Base-by-base conservation (phyloP, 1,140 invertebrate genomes). In the Arion vulgaris region DNA sequence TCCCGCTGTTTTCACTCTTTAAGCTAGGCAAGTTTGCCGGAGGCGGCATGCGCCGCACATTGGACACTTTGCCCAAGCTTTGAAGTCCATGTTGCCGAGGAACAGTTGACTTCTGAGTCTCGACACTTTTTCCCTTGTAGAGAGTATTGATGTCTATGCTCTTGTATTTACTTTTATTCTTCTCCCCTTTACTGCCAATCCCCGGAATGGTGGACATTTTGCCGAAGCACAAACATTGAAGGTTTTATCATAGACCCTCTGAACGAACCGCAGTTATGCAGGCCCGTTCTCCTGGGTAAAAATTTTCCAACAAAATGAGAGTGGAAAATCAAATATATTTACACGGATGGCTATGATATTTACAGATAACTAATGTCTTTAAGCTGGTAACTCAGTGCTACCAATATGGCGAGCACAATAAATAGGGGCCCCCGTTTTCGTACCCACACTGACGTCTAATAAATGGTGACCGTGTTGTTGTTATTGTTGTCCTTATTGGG, bases 71-170 rank as follows among this genome's bases (percentile, higher is more conserved):
- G 94, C 97, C 97, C 95, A 99, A 95, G 94, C 95, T 97, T 96
- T 98, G 97, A 95, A 98, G 96, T 95, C 97, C 97, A 98, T 98
- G 97, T 96, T 98, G 41, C 41, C 96, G 95, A 94, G 96, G 95
- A 93, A 95, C 97, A 93, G 91, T 85, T 81, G 91, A 90, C 89
- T 93, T 93, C 78, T 91, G 93, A 87, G 91, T 91, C 88, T 93
- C 92, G 83, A 92, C 90, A 89, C 90, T 92, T 85, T 92, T 92
- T 94, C 98, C 95, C 94, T 96, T 96, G 93, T 98, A 98, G 92
- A 98, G 95, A 94, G 94, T 97, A 96, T 98, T 98, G 95, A 98
- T 98, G 94, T 98, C 97, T 94, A 98, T 95, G 92, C 97, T 96
- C 93, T 97, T 96, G 94, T 95, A 98, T 95, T 97, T 98, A 93